Percentiles rank a stretch among this genome's conserved stretches.
Evolutionary conservation across 2,888 invertebrate species (phyloP).

Genomic region (Hedychridium roseum): DNA sequence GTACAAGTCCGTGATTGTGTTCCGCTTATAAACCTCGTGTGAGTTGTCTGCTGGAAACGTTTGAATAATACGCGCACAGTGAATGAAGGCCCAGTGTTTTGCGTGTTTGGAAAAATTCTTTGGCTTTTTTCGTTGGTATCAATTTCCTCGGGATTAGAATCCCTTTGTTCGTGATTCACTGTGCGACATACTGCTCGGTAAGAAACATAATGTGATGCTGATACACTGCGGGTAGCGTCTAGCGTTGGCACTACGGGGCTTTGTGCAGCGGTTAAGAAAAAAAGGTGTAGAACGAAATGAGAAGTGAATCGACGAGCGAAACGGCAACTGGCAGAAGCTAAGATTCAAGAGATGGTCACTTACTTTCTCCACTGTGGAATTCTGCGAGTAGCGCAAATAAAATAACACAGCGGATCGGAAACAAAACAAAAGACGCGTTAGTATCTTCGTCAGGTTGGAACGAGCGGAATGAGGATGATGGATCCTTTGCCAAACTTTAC

Average conservation of each 20-base stretch:
- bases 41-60: slow-evolving; percentile 26
- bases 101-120: slow-evolving; percentile 27
- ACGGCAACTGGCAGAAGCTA: slow-evolving; percentile 49
- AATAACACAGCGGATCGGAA: slow-evolving; percentile 64
- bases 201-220: no score
- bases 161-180: slow-evolving; percentile 23
- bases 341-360: slow-evolving; percentile 66
- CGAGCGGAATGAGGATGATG: slow-evolving; percentile 45
- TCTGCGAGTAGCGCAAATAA: slow-evolving; percentile 71
- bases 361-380: slow-evolving; percentile 98
- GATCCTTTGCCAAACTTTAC: slow-evolving; percentile 35
- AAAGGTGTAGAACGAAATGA: slow-evolving; percentile 31
- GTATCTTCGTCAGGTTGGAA: slow-evolving; percentile 51
- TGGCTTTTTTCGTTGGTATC: slow-evolving; percentile 17
- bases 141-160: no score
- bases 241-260: slow-evolving; percentile 39
- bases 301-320: slow-evolving; percentile 32
- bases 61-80: slow-evolving; percentile 31
- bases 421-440: slow-evolving; percentile 64
- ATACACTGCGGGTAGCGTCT: no score
- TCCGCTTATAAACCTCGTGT: slow-evolving; percentile 16
- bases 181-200: slow-evolving; percentile 18
- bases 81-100: slow-evolving; percentile 38
- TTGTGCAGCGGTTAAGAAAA: slow-evolving; percentile 40
- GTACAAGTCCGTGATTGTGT: slow-evolving; percentile 18